Evolutionary conservation across 2,888 invertebrate genomes (phyloP), one percentile per base, ranked within the genome.

Genomic region (Dynastes maya): DNA sequence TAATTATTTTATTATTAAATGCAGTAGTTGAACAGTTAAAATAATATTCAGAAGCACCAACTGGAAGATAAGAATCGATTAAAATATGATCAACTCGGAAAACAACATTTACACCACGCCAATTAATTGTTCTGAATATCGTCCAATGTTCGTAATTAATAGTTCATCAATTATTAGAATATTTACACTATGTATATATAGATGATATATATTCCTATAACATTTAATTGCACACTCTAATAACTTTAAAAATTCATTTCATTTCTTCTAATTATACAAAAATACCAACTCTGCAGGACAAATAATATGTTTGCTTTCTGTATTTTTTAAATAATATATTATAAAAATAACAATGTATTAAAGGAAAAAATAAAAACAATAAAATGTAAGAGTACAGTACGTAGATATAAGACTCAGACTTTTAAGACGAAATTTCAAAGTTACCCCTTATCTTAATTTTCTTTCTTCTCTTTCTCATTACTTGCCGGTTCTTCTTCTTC

Each of bases 401-500:
- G 72, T 71, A 78, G 55, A 72, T 78, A 77, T 72, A 75, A 76
- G 79, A 76, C 76, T 76, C 75, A 78, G 78, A 78, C 78, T 78
- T 78, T 77, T 58, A 68, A 68, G 58, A 75, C 45, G 40, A 68
- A 77, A 58, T 61, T 77, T 78, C 40, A 67, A 70, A 64, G 22
- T 22, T 22, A 22, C 61, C 58, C 16, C 61, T 61, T 70, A 58
- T 55, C 51, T 63, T 76, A 77, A 68, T 77, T 51, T 77, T 88
- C 88, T 78, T 87, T 86, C 83, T 89, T 88, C 49, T 86, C 80
- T 83, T 90, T 90, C 58, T 89, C 88, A 83, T 89, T 89, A 74
- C 86, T 84, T 88, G 92, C 84, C 85, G 86, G 85, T 89, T 94
- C 88, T 84, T 92, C 92, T 83, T 98, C 97, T 85, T 97, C 97